Conservation (phyloP, 2,797 vertebrate genomes). For the Sebastolobus altivelis region DNA sequence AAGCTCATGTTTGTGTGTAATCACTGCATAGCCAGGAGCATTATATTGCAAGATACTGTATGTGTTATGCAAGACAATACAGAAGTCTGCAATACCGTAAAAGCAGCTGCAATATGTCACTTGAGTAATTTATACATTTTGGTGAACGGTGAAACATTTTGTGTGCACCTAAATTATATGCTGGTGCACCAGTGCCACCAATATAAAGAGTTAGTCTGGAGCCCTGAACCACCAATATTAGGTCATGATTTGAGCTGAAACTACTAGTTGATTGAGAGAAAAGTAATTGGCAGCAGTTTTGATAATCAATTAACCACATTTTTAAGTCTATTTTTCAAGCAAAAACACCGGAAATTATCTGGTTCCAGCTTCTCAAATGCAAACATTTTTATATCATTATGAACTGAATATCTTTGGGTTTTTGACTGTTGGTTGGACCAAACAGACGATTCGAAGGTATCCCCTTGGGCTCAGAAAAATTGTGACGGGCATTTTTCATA, state of each 20-base stretch:
- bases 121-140: not conserved
- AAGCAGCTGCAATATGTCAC: not conserved
- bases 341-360: not conserved
- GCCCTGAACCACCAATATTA: not conserved
- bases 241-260: not conserved
- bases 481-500: too few species aligned
- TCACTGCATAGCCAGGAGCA: not conserved
- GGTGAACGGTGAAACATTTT: too few species aligned
- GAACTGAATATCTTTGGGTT: not conserved
- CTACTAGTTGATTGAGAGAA: not conserved
- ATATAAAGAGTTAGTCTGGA: too few species aligned
- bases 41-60: not conserved
- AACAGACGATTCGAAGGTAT: not conserved
- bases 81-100: not conserved
- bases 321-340: not conserved
- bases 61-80: not conserved
- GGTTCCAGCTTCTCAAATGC: not conserved
- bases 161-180: too few species aligned
- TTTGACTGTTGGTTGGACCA: not conserved
- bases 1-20: constrained; percentile 18
- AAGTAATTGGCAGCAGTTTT: not conserved
- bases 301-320: not conserved
- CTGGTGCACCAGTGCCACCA: too few species aligned
- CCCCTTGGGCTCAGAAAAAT: too few species aligned
- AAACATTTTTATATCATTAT: not conserved